Evolutionary conservation across 2,888 invertebrate genomes (phyloP), one percentile per base, ranked within the genome.

Genomic region (Cheilosia soror): DNA sequence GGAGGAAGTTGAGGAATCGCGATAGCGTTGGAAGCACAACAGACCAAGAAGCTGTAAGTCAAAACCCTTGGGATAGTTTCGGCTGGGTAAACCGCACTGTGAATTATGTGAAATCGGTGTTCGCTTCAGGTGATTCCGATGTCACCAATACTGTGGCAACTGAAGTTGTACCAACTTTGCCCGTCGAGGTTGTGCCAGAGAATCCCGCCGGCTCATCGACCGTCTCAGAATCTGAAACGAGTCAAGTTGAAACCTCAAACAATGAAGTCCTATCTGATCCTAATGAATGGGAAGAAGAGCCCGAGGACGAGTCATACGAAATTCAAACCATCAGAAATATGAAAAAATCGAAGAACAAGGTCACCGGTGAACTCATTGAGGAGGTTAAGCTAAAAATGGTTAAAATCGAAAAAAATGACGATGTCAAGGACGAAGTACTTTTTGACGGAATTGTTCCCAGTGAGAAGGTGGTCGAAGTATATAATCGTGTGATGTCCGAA

Each of bases 321-420:
- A 77, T 77, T 5, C 77, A 77, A 69, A 77, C 77, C 25, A 77
- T 77, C 29, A 77, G 33, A 62, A 69, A 62, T 1, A 6, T 69
- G 0, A 77, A 40, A 25, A 77, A 69, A 5, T 62, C 62, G 0
- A 77, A 53, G 33, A 62, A 63, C n/a, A 77, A 55, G 40, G 25
- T n/a, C 6, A 77, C 77, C 15, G 77, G 77, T 5, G 37, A 47
- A 42, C 27, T 60, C n/a, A 5, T 77, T 25, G 69, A 77, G 6
- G 53, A 55, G 37, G 47, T 77, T 15, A 77, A 55, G 37, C 15
- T 77, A 0, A 77, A 77, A 15, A 63, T 77, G 77, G 44, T 47
- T 20, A 77, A 77, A 55, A 33, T 62, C 37, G 69, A 77, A 47
- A 77, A 29, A 37, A 25, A 69, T 9, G 69, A 55, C 4, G 6